phyloP scores from a whole-genome alignment of 1,140 invertebrate species.

The Monochamus saltuarius region DNA sequence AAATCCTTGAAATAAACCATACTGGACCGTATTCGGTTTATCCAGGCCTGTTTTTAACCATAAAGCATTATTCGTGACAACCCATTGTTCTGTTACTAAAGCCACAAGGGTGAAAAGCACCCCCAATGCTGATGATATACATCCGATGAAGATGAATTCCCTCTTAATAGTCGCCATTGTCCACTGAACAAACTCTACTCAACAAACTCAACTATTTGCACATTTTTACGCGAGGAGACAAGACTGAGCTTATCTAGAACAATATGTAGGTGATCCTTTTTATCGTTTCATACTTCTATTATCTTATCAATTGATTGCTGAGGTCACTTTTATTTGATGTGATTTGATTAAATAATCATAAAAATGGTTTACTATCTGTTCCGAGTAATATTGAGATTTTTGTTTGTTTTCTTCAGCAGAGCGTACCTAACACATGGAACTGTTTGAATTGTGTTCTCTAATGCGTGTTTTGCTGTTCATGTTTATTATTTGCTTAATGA shows the following conservation, averaged over 20 bases:
- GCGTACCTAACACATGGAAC: too few species aligned
- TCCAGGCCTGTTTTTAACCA: background rate
- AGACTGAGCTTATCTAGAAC: background rate
- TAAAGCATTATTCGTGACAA: conserved; percentile 6
- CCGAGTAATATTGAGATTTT: background rate
- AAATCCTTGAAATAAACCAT: conserved; percentile 28
- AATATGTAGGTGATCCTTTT: too few species aligned
- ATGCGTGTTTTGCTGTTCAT: too few species aligned
- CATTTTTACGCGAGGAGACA: background rate
- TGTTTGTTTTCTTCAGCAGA: background rate
- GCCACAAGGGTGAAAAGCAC: conserved; percentile 24
- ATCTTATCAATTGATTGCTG: too few species aligned
- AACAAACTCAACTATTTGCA: too few species aligned
- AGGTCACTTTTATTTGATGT: background rate
- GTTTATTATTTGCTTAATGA: too few species aligned
- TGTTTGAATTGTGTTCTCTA: too few species aligned
- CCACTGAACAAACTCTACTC: conserved; percentile 1
- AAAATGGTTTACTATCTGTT: background rate
- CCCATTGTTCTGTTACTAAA: conserved; percentile 31
- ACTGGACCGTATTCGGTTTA: conserved; percentile 6
- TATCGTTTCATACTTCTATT: too few species aligned
- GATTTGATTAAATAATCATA: background rate
- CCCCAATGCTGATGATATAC: conserved; percentile 25
- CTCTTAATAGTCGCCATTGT: conserved; percentile 27
- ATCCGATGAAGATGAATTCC: conserved; percentile 23